Conservation (phyloP, 2,888 invertebrate genomes). For the Empis stercorea region DNA sequence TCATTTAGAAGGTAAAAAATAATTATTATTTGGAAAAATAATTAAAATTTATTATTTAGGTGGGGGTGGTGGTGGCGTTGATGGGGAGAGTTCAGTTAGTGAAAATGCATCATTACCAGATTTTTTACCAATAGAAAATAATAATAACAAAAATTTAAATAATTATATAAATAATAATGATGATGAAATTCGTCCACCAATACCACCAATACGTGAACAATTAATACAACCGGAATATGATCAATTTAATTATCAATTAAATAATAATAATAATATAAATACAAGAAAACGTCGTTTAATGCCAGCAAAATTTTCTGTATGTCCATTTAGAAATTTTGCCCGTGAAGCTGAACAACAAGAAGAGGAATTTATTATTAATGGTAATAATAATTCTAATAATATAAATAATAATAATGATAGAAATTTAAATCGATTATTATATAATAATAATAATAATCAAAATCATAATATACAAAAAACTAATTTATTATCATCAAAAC, state of each 20-base stretch:
- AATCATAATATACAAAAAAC: constrained; percentile 1
- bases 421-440: constrained; percentile 12
- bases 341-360: constrained; percentile 33
- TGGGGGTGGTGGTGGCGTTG: too few species aligned
- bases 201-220: constrained; percentile 32
- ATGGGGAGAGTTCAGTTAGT: neutral
- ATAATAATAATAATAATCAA: constrained; percentile 1
- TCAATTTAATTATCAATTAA: constrained; percentile 28
- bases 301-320: constrained; percentile 24
- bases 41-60: too few species aligned
- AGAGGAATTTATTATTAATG: constrained; percentile 8
- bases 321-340: constrained; percentile 33
- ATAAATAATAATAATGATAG: neutral
- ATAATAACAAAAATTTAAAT: neutral
- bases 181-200: constrained; percentile 31
- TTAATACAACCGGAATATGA: constrained; percentile 32
- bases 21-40: too few species aligned
- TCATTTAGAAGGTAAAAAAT: neutral
- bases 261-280: constrained; percentile 14
- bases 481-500: constrained; percentile 1
- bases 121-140: neutral
- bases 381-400: constrained; percentile 1
- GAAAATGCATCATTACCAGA: neutral
- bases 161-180: constrained; percentile 18
- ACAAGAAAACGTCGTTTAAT: constrained; percentile 22